Conservation (phyloP, 1,140 invertebrate species). For the Rhopalosiphum padi region DNA sequence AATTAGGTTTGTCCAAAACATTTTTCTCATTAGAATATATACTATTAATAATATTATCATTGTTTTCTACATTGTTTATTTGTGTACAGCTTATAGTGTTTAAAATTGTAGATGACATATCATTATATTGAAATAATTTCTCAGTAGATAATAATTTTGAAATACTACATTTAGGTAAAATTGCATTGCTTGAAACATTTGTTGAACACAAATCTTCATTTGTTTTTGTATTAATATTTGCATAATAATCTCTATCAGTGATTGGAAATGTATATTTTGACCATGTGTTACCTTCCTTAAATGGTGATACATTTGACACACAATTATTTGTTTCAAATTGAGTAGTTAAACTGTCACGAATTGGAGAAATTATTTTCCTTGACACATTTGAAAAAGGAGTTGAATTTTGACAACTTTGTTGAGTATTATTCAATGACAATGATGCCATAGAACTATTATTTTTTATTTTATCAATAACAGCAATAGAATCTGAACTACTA, state of each 20-base stretch:
- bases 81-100: background rate
- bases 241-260: background rate
- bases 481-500: slow-evolving; percentile 12
- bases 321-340: background rate
- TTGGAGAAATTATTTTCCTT: background rate
- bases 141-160: background rate
- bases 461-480: background rate
- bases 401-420: background rate
- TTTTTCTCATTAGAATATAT: background rate
- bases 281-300: background rate
- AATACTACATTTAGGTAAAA: background rate
- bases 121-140: background rate
- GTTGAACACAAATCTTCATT: background rate
- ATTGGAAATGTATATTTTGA: background rate
- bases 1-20: background rate
- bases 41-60: background rate
- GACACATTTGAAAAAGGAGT: background rate
- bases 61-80: background rate
- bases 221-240: background rate
- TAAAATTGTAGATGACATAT: background rate
- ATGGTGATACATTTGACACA: background rate
- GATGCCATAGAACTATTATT: background rate
- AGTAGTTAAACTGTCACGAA: background rate
- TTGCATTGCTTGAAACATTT: background rate
- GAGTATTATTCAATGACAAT: background rate